Percentiles rank a stretch among this genome's conserved stretches.
Evolutionary conservation across 2,888 invertebrate species (phyloP).

Genomic region (Drosophila nr. perissopoda): DNA sequence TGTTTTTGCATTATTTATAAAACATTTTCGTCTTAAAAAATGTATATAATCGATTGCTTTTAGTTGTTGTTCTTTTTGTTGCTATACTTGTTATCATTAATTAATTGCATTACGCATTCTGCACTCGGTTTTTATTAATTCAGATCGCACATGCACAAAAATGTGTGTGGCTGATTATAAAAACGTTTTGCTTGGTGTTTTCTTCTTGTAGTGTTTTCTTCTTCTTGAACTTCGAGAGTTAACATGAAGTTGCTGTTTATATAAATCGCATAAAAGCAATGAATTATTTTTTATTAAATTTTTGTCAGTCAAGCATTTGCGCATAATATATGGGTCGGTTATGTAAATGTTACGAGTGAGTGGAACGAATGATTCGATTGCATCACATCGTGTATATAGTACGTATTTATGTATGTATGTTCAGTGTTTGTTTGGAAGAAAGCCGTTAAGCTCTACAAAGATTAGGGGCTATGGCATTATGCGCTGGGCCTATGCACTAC

Average conservation of each 20-base stretch:
- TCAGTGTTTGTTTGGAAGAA: constrained; percentile 23
- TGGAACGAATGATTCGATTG: constrained; percentile 23
- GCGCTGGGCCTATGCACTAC: constrained; percentile 50
- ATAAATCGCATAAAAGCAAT: constrained; percentile 62
- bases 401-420: constrained; percentile 2
- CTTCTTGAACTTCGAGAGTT: constrained; percentile 52
- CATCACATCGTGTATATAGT: constrained; percentile 11
- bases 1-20: constrained; percentile 59
- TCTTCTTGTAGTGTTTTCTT: constrained; percentile 53
- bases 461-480: constrained; percentile 43
- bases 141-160: constrained; percentile 51
- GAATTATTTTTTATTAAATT: constrained; percentile 27
- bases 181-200: constrained; percentile 52
- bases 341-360: constrained; percentile 23
- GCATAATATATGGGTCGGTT: constrained; percentile 39
- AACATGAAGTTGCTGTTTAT: constrained; percentile 63
- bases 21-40: constrained; percentile 71
- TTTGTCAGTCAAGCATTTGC: constrained; percentile 71
- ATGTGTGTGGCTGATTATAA: constrained; percentile 46
- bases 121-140: constrained; percentile 8
- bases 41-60: constrained; percentile 78
- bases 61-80: constrained; percentile 65
- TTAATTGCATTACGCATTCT: constrained; percentile 50
- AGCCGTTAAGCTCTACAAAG: constrained; percentile 51
- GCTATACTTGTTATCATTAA: constrained; percentile 31